Evolutionary conservation across 1,140 invertebrate species (phyloP).

Genomic region (Muscidifurax raptorellus): DNA sequence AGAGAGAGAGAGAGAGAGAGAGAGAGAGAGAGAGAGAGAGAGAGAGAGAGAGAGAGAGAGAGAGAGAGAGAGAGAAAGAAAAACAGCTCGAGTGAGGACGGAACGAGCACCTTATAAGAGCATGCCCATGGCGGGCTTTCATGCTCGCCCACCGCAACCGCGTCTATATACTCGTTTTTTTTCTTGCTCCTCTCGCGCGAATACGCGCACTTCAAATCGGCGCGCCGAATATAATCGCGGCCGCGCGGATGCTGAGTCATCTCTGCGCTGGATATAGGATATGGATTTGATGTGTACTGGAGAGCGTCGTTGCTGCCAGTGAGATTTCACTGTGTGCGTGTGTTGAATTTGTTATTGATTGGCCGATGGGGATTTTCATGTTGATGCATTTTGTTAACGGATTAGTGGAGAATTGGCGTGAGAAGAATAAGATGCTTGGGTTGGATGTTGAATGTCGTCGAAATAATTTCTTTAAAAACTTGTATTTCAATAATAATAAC

Average conservation of each 20-base stretch:
- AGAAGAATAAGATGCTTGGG: too few species aligned
- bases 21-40: too few species aligned
- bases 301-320: too few species aligned
- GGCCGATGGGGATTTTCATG: too few species aligned
- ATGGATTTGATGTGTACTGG: too few species aligned
- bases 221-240: conserved; percentile 9
- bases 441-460: too few species aligned
- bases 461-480: too few species aligned
- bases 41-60: background rate
- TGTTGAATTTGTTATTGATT: too few species aligned
- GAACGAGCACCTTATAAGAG: conserved; percentile 25
- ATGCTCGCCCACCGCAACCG: background rate
- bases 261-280: background rate
- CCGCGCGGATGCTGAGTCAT: background rate
- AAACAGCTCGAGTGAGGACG: background rate
- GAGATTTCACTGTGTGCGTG: too few species aligned
- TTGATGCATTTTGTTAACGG: too few species aligned
- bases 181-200: background rate
- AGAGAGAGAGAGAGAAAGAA: background rate
- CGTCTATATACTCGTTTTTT: background rate
- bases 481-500: too few species aligned
- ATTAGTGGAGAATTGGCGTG: too few species aligned
- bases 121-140: conserved; percentile 23
- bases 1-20: background rate
- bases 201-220: background rate